Evolutionary conservation across 2,797 vertebrate genomes (phyloP), one percentile per base, ranked within the genome.

Genomic region (Paramormyrops hopkinsi): DNA sequence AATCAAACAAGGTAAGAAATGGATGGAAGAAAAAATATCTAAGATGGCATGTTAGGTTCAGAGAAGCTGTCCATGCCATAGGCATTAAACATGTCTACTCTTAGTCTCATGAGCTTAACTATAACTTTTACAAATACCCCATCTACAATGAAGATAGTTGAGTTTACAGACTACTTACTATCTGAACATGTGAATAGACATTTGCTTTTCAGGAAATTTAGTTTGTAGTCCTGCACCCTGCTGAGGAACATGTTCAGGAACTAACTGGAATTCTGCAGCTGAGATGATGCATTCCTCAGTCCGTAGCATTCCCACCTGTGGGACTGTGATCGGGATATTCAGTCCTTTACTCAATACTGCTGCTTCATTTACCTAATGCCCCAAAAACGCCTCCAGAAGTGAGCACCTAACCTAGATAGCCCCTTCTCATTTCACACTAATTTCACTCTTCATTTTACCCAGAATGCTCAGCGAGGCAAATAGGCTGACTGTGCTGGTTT

Each of bases 311-410:
- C 11, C 7, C 33, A 25, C 44, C 22, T 9, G 37, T 44, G 33
- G 19, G 54, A 29, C 37, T 22, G 37, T 62, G 33, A 44, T 87
- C 14, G 19, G 86, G 19, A 7, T n/a, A 41, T 19, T 54, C 53
- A 19, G n/a, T 17, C 3, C 87, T 48, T 19, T 88, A 33, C 46
- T 79, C 44, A 79, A 50, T 79, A 87, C 90, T 91, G 89, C 90
- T 90, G 91, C 62, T 53, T 87, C 85, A 91, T 92, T 94, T 93
- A 91, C 92, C 92, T 91, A 92, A 48, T 93, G 92, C 92, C 92
- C 93, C 92, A 93, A 86, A 93, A 92, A 87, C 65, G 37, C 90
- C 92, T 91, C 82, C 62, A 79, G 8, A 87, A 69, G 33, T 33
- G 22, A 83, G 37, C 41, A 51, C 86, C 53, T 83, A 90, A 83